These are phyloP conservation scores for Caradrina clavipalpis DNA, from an alignment of 2,888 invertebrate species.

Conservation along the genomic window DNA sequence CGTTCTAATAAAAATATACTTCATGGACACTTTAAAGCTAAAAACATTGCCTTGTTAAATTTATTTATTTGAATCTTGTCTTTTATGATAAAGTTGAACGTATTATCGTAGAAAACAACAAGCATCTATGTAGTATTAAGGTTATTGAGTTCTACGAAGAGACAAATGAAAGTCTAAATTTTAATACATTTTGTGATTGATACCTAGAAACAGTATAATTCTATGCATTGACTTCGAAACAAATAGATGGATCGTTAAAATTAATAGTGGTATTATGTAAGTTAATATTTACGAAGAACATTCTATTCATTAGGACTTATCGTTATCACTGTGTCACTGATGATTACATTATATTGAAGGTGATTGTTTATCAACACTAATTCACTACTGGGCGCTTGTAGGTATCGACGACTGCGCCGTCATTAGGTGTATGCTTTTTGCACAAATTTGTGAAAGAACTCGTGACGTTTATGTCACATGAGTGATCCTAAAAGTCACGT, in stretches of 20 bases:
- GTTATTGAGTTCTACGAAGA: not conserved
- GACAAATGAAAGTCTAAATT: not conserved
- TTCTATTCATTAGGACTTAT: slow-evolving; percentile 42
- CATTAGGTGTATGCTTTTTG: slow-evolving; percentile 24
- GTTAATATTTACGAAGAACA: slow-evolving; percentile 9
- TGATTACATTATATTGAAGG: slow-evolving; percentile 50
- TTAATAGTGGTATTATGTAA: slow-evolving; percentile 23
- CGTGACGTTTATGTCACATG: slow-evolving; percentile 34
- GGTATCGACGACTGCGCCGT: slow-evolving; percentile 26
- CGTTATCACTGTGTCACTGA: slow-evolving; percentile 48
- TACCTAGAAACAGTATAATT: not conserved
- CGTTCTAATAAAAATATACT: too few species aligned
- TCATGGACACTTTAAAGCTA: not conserved
- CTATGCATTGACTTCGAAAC: not conserved
- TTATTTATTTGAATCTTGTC: not conserved
- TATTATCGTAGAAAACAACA: not conserved
- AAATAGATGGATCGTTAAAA: slow-evolving; percentile 16
- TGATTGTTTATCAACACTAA: slow-evolving; percentile 55
- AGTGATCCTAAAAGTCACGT: slow-evolving; percentile 48
- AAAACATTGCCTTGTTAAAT: not conserved
- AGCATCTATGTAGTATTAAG: not conserved
- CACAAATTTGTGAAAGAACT: slow-evolving; percentile 22
- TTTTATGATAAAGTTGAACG: too few species aligned
- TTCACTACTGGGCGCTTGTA: slow-evolving; percentile 46
- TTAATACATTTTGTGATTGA: not conserved